Evolutionary conservation across 2,797 vertebrate species (phyloP).

Genomic region (Pygocentrus nattereri): DNA sequence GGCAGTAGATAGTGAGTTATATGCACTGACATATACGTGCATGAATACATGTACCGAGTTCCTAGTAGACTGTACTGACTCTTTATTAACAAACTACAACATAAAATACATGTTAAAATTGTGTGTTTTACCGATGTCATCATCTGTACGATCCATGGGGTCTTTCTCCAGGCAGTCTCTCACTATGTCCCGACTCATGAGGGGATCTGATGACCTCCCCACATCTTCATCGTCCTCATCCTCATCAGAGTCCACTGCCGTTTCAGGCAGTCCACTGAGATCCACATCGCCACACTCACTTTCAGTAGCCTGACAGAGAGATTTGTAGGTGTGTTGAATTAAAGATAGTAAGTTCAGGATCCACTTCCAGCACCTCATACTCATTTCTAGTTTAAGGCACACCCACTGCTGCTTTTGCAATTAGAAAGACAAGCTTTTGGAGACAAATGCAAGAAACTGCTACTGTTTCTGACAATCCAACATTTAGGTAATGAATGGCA

Average conservation of each 20-base stretch:
- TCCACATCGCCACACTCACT: conserved; percentile 98
- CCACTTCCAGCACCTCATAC: no score
- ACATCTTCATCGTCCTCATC: conserved; percentile 98
- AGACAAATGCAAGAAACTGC: no score
- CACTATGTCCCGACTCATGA: conserved; percentile 98
- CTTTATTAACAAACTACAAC: background rate
- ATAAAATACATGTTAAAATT: background rate
- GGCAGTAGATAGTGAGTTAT: no score
- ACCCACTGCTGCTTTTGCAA: no score
- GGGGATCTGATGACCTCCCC: conserved; percentile 92
- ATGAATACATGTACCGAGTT: no score
- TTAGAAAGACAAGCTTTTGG: no score
- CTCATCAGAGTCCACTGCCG: conserved; percentile 97
- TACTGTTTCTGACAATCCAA: no score
- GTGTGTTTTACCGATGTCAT: conserved; percentile 89
- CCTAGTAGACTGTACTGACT: no score
- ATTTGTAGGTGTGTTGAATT: background rate
- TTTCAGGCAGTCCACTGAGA: conserved; percentile 96
- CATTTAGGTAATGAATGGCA: no score
- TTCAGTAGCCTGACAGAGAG: conserved; percentile 88
- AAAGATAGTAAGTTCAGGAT: no score
- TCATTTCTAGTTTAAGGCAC: no score
- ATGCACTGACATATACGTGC: no score
- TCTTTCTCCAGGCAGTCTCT: conserved; percentile 98
- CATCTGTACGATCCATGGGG: conserved; percentile 96